Percentiles rank a stretch among this genome's conserved stretches.
Conservation (phyloP, 30 jellyfish, hydroid and myxozoan species). For the Aurelia sp. region DNA sequence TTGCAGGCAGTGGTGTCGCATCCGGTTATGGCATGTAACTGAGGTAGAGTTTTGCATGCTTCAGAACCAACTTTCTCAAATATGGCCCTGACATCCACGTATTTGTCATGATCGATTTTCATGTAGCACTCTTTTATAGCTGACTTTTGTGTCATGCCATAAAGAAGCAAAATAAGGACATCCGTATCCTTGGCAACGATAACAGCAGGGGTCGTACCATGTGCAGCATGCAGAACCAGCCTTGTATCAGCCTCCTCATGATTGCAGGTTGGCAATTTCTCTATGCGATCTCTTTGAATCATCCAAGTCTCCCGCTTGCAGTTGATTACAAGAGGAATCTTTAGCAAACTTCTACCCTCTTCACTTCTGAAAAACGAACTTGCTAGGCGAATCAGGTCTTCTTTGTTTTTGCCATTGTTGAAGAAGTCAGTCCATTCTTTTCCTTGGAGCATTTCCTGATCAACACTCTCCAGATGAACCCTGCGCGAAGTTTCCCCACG, state of each 20-base stretch:
- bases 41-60: background rate
- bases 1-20: slow-evolving; percentile 9
- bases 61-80: slow-evolving; percentile 5
- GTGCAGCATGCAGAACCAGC: slow-evolving; percentile 22
- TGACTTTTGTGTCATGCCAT: background rate
- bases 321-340: no score
- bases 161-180: slow-evolving; percentile 16
- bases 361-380: no score
- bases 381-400: no score
- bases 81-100: slow-evolving; percentile 19
- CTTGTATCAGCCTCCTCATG: slow-evolving; percentile 34
- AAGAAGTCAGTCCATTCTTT: no score
- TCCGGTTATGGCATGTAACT: slow-evolving; percentile 23
- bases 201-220: slow-evolving; percentile 6
- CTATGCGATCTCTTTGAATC: no score
- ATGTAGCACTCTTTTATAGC: background rate
- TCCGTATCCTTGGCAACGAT: slow-evolving; percentile 30
- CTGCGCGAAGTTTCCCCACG: no score
- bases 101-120: slow-evolving; percentile 9
- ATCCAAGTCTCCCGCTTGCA: no score
- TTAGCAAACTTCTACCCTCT: no score
- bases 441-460: no score
- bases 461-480: no score
- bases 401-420: no score
- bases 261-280: no score